Conservation (phyloP, 2,113 vertebrate species). For the Hemicordylus capensis region DNA sequence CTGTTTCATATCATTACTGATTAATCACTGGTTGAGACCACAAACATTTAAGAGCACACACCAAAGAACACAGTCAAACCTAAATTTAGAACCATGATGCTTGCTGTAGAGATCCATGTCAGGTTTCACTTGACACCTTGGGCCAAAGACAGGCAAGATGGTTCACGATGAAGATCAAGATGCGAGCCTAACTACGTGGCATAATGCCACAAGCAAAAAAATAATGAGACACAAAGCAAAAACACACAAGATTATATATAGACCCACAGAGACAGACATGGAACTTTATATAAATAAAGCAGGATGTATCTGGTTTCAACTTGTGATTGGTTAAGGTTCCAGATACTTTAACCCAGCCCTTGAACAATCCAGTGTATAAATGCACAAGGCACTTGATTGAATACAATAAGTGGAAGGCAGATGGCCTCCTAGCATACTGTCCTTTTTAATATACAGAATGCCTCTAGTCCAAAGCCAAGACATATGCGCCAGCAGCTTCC, state of each 20-base stretch:
- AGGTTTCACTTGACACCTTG: neutral
- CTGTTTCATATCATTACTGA: neutral
- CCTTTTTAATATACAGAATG: neutral
- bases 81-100: neutral
- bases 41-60: neutral
- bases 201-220: fast-evolving
- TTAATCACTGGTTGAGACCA: conserved; percentile 3
- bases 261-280: neutral
- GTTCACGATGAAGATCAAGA: neutral
- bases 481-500: neutral
- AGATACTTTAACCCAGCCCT: fast-evolving
- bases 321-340: neutral
- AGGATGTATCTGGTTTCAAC: fast-evolving
- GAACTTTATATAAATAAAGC: neutral
- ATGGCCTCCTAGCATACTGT: neutral
- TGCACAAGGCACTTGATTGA: fast-evolving
- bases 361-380: neutral
- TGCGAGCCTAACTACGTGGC: neutral
- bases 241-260: conserved; percentile 1
- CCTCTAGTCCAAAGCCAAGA: neutral
- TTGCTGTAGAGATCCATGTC: neutral
- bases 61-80: neutral
- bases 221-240: neutral
- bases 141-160: neutral
- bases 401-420: neutral